These are phyloP conservation scores for Phaenicophaeus curvirostris DNA, from an alignment of 2,797 vertebrate species.

Conservation along the genomic window DNA sequence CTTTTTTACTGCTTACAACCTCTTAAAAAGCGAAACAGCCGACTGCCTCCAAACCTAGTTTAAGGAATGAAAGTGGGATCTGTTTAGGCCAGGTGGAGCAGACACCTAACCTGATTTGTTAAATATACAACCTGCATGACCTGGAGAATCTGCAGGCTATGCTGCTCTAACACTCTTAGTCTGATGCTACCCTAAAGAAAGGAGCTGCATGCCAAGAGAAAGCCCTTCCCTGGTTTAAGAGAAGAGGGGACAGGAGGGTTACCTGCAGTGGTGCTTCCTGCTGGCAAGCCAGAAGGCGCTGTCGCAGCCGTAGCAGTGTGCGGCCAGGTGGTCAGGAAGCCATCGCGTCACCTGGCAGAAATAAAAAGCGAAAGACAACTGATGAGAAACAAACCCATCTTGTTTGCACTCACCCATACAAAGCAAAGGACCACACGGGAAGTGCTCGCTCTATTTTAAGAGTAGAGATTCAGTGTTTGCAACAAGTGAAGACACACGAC, in stretches of 20 bases:
- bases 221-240: neutral
- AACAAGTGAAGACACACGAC: neutral
- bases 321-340: conserved; percentile 95
- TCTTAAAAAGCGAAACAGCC: neutral
- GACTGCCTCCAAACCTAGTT: neutral
- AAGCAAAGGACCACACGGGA: neutral
- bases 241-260: neutral
- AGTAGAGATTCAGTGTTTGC: neutral
- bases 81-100: neutral
- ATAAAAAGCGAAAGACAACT: neutral
- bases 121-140: rapidly evolving
- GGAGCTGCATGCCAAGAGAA: rapidly evolving
- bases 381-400: neutral
- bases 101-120: neutral
- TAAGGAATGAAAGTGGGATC: neutral
- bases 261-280: conserved; percentile 98
- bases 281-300: conserved; percentile 94
- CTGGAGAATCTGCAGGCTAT: neutral
- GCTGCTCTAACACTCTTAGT: neutral
- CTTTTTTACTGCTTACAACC: neutral
- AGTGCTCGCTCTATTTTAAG: neutral
- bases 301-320: conserved; percentile 96
- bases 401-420: neutral
- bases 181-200: neutral
- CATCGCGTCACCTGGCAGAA: conserved; percentile 91